Evolutionary conservation across 2,797 vertebrate genomes (phyloP), one percentile per base, ranked within the genome.

Genomic region (Enteromius viviparus): DNA sequence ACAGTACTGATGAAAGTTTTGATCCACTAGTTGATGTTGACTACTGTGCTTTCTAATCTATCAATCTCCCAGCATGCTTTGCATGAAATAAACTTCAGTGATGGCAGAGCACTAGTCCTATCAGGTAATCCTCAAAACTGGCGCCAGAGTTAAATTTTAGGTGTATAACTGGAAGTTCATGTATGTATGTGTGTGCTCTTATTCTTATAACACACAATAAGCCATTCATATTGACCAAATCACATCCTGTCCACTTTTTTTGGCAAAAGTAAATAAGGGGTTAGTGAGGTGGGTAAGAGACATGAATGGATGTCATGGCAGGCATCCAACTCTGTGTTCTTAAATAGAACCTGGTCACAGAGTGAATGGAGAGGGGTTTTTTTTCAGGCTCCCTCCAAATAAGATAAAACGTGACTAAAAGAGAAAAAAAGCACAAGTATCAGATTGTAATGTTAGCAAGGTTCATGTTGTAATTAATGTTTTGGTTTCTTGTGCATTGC

Each of bases 151-250:
- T 47, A 51, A 68, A 82, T 72, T 51, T 76, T 72, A 70, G 42
- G 26, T 71, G 55, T 66, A 66, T 51, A 78, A 65, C 49, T 82
- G 37, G 53, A 71, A n/a, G 47, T 79, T 47, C 77, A 40, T 76
- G 66, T 65, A 55, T 81, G 34, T 76, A 45, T 80, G 17, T 76
- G 78, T 78, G 58, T 77, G 32, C 51, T 47, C 53, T 85, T 88
- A 85, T 81, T 89, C 85, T 86, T 70, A 88, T 77, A 75, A 72
- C 49, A 72, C 74, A 88, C 87, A 88, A 85, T 82, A 81, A 85
- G 86, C 89, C 78, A 90, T 90, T 90, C 86, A 88, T 70, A 78
- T 83, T 74, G 85, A 76, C 87, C 85, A 83, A 76, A 88, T 83
- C 78, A 85, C 74, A 88, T 89, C 89, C 87, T 87, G 82, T 45